Percentiles rank a stretch among this genome's conserved stretches.
These are phyloP conservation scores for Rissa tridactyla DNA, from an alignment of 2,113 vertebrate species.

Conservation along the genomic window DNA sequence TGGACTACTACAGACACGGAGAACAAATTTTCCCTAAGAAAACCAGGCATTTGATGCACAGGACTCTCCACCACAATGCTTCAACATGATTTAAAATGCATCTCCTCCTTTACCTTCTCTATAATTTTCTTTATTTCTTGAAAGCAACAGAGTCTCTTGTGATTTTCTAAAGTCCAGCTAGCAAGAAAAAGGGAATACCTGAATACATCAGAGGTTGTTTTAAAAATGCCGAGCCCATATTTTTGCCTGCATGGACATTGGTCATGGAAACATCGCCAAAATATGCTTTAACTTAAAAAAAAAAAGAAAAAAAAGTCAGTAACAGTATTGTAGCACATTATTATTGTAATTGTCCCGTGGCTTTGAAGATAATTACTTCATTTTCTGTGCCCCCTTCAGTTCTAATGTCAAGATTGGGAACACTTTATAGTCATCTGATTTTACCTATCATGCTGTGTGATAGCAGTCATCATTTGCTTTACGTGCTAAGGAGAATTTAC, in stretches of 20 bases:
- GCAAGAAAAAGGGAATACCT: neutral
- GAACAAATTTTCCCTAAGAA: neutral
- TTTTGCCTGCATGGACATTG: neutral
- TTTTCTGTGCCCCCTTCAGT: neutral
- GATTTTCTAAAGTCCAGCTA: neutral
- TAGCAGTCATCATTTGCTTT: neutral
- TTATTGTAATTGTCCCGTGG: neutral
- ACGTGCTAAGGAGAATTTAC: neutral
- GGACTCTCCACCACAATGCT: neutral
- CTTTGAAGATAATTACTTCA: neutral
- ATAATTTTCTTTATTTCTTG: neutral
- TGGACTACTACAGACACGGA: neutral
- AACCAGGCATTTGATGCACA: neutral
- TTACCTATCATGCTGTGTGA: neutral
- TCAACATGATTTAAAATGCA: neutral
- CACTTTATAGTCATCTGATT: neutral
- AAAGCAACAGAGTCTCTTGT: neutral
- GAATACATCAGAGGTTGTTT: neutral
- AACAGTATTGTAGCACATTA: neutral
- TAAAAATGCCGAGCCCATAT: neutral
- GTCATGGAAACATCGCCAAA: neutral
- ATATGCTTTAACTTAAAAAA: neutral
- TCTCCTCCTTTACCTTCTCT: neutral
- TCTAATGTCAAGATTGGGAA: neutral
- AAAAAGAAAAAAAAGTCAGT: rapidly evolving